Conservation (phyloP, 2,888 invertebrate species). For the Callimorpha dominula region DNA sequence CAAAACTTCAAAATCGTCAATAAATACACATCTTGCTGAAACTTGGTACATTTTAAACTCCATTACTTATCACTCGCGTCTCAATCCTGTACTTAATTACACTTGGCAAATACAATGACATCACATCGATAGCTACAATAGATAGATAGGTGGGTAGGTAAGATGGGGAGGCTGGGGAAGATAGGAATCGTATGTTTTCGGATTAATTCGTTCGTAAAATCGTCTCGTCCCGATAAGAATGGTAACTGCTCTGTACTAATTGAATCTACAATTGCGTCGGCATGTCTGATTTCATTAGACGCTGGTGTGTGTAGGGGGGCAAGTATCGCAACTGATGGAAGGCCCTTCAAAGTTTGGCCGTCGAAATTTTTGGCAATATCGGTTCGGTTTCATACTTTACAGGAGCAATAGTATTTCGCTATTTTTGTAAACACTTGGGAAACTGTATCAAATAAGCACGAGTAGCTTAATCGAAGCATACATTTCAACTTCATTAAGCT, state of each 20-base stretch:
- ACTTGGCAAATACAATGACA: constrained; percentile 80
- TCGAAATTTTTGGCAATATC: constrained; percentile 58
- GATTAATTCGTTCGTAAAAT: constrained; percentile 87
- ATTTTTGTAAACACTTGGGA: constrained; percentile 6
- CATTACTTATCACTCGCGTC: constrained; percentile 62
- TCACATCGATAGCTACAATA: constrained; percentile 72
- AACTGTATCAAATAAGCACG: constrained; percentile 5
- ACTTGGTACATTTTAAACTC: constrained; percentile 58
- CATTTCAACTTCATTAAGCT: constrained; percentile 4
- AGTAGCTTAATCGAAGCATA: not conserved
- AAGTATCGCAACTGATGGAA: constrained; percentile 53
- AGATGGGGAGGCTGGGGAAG: constrained; percentile 73
- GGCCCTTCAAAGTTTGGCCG: constrained; percentile 57
- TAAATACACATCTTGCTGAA: constrained; percentile 50
- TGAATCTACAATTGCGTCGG: constrained; percentile 85
- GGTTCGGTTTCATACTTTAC: constrained; percentile 50
- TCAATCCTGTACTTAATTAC: constrained; percentile 82
- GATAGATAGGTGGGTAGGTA: constrained; percentile 57
- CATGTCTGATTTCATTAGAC: constrained; percentile 84
- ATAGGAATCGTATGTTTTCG: constrained; percentile 86
- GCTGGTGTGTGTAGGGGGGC: constrained; percentile 60
- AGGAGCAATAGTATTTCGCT: constrained; percentile 19
- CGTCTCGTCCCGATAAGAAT: constrained; percentile 85
- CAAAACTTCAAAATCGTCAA: constrained; percentile 46
- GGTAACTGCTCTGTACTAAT: constrained; percentile 84